Conservation (phyloP, 23 tunicate species). For the Diplosoma virens region DNA sequence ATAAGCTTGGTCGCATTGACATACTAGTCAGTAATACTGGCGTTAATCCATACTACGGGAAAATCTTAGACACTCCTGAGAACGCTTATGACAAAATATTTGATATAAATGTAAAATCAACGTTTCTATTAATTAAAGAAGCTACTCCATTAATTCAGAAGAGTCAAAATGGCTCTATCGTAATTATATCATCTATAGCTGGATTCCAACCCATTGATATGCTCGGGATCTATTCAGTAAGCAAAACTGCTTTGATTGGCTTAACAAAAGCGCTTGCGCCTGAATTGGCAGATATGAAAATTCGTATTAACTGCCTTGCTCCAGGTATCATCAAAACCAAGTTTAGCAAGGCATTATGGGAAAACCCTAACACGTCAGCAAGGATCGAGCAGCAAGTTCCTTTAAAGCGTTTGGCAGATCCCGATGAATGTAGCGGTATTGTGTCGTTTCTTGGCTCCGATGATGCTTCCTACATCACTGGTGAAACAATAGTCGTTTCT, state of each 20-base stretch:
- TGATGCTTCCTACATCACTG: conserved; percentile 84
- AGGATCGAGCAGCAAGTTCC: conserved; percentile 22
- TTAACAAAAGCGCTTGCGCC: conserved; percentile 69
- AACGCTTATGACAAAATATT: conserved; percentile 84
- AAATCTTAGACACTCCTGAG: conserved; percentile 75
- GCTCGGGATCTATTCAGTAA: conserved; percentile 89
- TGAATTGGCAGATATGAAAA: conserved; percentile 61
- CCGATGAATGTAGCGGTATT: conserved; percentile 70
- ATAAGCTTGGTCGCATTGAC: conserved; percentile 66
- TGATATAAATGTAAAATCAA: conserved; percentile 84
- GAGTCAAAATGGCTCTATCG: conserved; percentile 46
- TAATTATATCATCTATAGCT: conserved; percentile 82
- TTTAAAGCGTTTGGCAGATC: conserved; percentile 42
- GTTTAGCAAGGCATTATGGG: conserved; percentile 65
- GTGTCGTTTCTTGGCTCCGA: conserved; percentile 67
- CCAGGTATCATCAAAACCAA: conserved; percentile 88
- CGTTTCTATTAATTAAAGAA: conserved; percentile 76
- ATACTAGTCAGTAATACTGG: conserved; percentile 89
- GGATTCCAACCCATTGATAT: conserved; percentile 48
- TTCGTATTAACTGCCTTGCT: conserved; percentile 73
- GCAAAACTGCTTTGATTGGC: conserved; percentile 82
- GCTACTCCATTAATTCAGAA: conserved; percentile 61
- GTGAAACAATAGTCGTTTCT: conserved; percentile 75
- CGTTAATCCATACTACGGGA: conserved; percentile 88
- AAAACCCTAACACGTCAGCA: conserved; percentile 8